These are phyloP conservation scores for Pluvianellus socialis DNA, from an alignment of 2,113 vertebrate species.

Conservation along the genomic window DNA sequence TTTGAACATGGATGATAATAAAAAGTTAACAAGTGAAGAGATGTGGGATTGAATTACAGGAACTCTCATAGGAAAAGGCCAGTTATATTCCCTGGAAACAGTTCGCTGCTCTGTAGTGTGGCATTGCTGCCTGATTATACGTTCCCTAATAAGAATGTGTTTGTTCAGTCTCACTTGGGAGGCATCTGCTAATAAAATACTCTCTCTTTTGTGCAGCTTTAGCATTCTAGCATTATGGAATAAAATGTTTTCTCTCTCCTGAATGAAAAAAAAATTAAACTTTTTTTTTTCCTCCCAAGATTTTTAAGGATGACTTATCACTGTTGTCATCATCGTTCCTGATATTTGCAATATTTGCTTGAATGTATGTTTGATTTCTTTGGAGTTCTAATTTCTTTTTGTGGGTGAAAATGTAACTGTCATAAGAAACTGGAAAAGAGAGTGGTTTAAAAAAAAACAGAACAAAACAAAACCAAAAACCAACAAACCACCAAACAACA, in stretches of 20 bases:
- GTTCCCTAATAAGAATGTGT: background rate
- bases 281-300: rapidly evolving
- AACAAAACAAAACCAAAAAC: too few species aligned
- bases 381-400: background rate
- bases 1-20: background rate
- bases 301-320: background rate
- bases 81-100: background rate
- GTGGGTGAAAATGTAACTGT: background rate
- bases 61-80: background rate
- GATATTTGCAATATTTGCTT: background rate
- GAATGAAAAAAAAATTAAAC: background rate
- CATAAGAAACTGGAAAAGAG: background rate
- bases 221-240: background rate
- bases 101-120: background rate
- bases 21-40: background rate
- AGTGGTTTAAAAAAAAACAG: background rate
- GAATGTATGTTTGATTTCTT: background rate
- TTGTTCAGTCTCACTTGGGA: background rate
- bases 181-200: background rate
- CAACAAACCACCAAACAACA: background rate
- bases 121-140: background rate
- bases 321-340: background rate
- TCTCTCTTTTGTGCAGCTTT: background rate
- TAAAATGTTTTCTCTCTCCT: background rate
- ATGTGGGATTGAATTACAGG: background rate